A percentile compares a stretch with the other conserved stretches of the same genome.
phyloP scores from a whole-genome alignment of 2,888 invertebrate species.

The Ferdinandea cuprea region DNA sequence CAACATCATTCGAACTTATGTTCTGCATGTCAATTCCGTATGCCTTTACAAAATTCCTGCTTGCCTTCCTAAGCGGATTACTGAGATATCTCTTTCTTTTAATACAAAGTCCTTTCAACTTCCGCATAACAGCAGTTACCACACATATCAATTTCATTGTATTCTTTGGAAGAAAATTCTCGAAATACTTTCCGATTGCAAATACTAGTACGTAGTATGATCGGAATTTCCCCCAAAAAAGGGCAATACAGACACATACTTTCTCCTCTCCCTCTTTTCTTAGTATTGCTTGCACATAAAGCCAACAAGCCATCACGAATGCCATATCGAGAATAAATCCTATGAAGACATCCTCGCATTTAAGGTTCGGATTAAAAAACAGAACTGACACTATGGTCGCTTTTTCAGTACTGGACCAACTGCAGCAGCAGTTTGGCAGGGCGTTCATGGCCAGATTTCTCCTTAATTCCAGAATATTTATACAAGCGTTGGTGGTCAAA shows the following conservation, averaged over 20 bases:
- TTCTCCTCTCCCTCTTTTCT: too few relatives aligned
- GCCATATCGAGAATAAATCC: slow-evolving; percentile 52
- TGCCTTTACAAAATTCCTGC: too few relatives aligned
- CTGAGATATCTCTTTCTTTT: slow-evolving; percentile 8
- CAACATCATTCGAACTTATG: too few relatives aligned
- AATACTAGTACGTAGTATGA: slow-evolving; percentile 35
- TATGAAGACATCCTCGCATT: slow-evolving; percentile 65
- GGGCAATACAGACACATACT: slow-evolving; percentile 36
- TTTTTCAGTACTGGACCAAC: too few relatives aligned
- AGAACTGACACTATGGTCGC: slow-evolving; percentile 39
- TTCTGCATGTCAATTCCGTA: too few relatives aligned
- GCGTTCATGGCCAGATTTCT: slow-evolving; percentile 50
- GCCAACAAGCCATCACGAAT: slow-evolving; percentile 33
- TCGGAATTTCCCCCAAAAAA: slow-evolving; percentile 38
- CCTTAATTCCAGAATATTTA: slow-evolving; percentile 70
- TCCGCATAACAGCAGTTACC: slow-evolving; percentile 19
- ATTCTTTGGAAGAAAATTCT: slow-evolving; percentile 1
- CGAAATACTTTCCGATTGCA: slow-evolving; percentile 32
- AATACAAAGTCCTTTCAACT: slow-evolving; percentile 9
- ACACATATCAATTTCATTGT: slow-evolving; percentile 8
- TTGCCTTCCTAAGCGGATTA: slow-evolving; percentile 21
- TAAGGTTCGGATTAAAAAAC: slow-evolving; percentile 69
- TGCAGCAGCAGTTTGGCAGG: slow-evolving; percentile 11
- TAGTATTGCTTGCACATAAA: slow-evolving; percentile 25
- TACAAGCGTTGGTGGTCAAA: slow-evolving; percentile 32